Evolutionary conservation across 2,113 vertebrate genomes (phyloP).

Genomic region (Paradoxurus hermaphroditus): DNA sequence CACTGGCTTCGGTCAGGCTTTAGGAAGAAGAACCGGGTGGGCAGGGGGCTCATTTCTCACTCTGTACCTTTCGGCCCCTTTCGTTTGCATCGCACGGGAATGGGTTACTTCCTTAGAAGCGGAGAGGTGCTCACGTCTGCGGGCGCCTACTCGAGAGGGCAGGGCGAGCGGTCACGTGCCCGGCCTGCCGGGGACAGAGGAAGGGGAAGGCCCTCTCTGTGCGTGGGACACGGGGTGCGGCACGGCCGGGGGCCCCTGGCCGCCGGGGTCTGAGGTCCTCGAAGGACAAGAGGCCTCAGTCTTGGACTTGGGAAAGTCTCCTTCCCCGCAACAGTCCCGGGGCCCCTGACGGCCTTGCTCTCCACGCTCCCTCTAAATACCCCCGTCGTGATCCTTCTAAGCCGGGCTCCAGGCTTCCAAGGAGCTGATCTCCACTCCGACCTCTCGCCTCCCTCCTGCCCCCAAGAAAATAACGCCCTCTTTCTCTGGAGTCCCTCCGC

Average conservation of each 20-base stretch:
- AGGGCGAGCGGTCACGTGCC: accelerated
- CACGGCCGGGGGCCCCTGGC: background rate
- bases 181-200: background rate
- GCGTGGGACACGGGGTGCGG: background rate
- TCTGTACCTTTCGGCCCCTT: background rate
- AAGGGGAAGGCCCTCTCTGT: background rate
- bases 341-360: background rate
- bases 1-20: background rate
- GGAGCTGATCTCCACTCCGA: background rate
- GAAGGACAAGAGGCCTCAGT: background rate
- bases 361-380: slow-evolving; percentile 31
- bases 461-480: background rate
- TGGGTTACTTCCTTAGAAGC: too few relatives aligned
- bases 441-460: background rate
- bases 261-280: background rate
- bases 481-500: background rate
- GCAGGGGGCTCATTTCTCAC: background rate
- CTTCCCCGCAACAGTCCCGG: background rate
- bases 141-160: accelerated
- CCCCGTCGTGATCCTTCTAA: background rate
- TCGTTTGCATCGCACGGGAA: accelerated
- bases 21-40: background rate
- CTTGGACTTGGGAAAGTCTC: background rate
- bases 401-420: background rate
- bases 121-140: accelerated